Percentiles rank a stretch among this genome's conserved stretches.
Evolutionary conservation across 2,113 vertebrate genomes (phyloP).

Genomic region (Rhinopomastus cyanomelas): DNA sequence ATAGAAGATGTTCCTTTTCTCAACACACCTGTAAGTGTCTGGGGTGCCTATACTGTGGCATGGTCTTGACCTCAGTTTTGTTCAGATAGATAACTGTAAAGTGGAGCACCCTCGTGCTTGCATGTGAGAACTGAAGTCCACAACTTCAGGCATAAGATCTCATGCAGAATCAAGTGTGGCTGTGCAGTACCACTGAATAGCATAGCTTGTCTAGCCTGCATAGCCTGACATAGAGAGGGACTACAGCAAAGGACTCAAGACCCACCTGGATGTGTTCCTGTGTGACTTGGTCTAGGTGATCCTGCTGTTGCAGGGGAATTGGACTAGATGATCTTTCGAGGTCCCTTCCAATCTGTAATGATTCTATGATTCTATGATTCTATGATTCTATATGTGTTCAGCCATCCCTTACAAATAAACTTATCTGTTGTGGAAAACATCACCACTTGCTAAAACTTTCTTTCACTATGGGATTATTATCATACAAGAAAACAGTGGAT

Average conservation of each 20-base stretch:
- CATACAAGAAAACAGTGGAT: neutral
- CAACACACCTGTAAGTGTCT: neutral
- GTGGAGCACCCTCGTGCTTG: neutral
- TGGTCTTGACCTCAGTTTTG: neutral
- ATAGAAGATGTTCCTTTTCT: neutral
- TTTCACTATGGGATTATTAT: neutral
- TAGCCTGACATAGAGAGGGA: neutral
- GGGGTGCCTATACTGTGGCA: neutral
- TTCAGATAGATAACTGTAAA: neutral
- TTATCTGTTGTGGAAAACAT: neutral
- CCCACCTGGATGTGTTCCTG: too few relatives aligned
- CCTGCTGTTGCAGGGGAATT: too few relatives aligned
- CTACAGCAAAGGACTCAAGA: neutral
- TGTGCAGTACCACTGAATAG: neutral
- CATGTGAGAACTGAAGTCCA: neutral
- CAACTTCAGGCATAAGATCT: neutral
- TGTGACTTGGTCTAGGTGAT: too few relatives aligned
- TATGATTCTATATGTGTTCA: neutral
- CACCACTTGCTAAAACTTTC: neutral
- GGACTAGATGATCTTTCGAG: too few relatives aligned
- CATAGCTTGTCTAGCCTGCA: neutral
- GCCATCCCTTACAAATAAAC: neutral
- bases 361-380: too few relatives aligned
- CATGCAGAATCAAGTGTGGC: neutral
- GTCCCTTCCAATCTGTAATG: too few relatives aligned